phyloP scores from a whole-genome alignment of 2,797 vertebrate genomes.

The Sparus aurata region DNA sequence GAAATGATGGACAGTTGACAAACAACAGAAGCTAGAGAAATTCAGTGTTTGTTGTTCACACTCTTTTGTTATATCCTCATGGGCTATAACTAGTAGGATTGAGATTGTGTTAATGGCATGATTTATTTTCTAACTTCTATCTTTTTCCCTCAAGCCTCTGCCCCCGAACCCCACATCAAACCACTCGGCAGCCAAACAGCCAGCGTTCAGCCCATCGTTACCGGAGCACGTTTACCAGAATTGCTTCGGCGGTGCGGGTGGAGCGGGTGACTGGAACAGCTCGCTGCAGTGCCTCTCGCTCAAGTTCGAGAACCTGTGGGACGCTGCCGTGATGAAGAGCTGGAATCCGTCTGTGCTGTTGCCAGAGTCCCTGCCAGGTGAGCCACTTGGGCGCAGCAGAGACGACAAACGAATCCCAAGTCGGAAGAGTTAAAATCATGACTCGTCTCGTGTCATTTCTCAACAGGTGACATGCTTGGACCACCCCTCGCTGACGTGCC shows the following conservation, averaged over 20 bases:
- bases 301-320: constrained; percentile 98
- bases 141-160: constrained; percentile 85
- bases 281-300: constrained; percentile 90
- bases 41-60: too few relatives aligned
- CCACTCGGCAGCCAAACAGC: constrained; percentile 93
- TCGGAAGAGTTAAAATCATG: background rate
- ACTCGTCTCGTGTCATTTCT: background rate
- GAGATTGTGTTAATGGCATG: background rate
- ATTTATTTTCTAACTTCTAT: background rate
- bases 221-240: constrained; percentile 97
- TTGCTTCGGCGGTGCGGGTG: constrained; percentile 92
- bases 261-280: constrained; percentile 94
- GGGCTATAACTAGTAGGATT: too few relatives aligned
- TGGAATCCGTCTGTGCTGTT: constrained; percentile 95
- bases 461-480: constrained; percentile 91
- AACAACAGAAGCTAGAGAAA: too few relatives aligned
- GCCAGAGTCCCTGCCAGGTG: constrained; percentile 95
- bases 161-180: constrained; percentile 91
- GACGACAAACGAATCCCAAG: background rate
- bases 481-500: constrained; percentile 90
- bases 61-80: too few relatives aligned
- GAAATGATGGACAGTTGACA: too few relatives aligned
- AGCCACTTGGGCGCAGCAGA: constrained; percentile 46
- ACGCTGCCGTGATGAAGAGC: constrained; percentile 97
- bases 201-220: constrained; percentile 93